These are phyloP conservation scores for Philonicus albiceps DNA, from an alignment of 2,888 invertebrate genomes.

Conservation along the genomic window DNA sequence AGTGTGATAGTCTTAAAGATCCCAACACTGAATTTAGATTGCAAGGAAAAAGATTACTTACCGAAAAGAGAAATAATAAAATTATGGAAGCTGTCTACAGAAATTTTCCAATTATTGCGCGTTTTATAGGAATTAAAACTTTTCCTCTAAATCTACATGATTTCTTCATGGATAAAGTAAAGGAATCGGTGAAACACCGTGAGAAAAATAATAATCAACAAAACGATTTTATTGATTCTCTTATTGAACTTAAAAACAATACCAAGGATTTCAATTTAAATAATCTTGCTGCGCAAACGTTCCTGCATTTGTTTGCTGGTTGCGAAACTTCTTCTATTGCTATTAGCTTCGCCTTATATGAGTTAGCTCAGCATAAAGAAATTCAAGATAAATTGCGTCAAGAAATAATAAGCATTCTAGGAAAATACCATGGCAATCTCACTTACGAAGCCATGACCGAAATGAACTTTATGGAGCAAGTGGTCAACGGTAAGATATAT, in stretches of 20 bases:
- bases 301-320: slow-evolving; percentile 64
- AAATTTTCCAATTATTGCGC: slow-evolving; percentile 33
- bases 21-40: slow-evolving; percentile 59
- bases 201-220: slow-evolving; percentile 51
- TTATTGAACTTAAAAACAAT: slow-evolving; percentile 53
- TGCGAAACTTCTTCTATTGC: slow-evolving; percentile 64
- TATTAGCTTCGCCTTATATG: slow-evolving; percentile 59
- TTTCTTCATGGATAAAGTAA: slow-evolving; percentile 61
- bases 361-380: slow-evolving; percentile 60
- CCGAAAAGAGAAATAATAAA: slow-evolving; percentile 4
- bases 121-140: background rate
- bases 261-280: slow-evolving; percentile 47
- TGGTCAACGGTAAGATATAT: slow-evolving; percentile 61
- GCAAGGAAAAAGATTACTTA: slow-evolving; percentile 52
- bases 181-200: slow-evolving; percentile 53
- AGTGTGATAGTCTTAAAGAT: slow-evolving; percentile 62
- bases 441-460: slow-evolving; percentile 61
- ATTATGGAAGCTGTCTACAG: background rate
- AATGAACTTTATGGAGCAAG: slow-evolving; percentile 62
- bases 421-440: slow-evolving; percentile 56
- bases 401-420: slow-evolving; percentile 57
- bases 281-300: slow-evolving; percentile 61
- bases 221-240: slow-evolving; percentile 54
- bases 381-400: slow-evolving; percentile 59
- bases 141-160: slow-evolving; percentile 51